phyloP scores from a whole-genome alignment of 1,140 invertebrate species.

The Triops longicaudatus region DNA sequence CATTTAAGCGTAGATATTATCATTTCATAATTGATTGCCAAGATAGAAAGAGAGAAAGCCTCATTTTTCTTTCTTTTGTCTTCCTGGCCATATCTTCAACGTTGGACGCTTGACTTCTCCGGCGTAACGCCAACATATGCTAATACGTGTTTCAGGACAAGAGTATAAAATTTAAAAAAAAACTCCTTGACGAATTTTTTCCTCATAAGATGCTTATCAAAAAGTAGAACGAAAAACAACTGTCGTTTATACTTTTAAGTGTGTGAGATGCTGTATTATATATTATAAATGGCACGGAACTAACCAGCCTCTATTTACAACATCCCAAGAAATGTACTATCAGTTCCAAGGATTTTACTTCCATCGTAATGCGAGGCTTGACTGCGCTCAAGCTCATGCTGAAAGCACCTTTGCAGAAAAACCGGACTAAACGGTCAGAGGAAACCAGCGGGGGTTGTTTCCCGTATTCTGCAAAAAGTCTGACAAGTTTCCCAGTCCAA shows the following conservation, averaged over 20 bases:
- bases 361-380: too few relatives aligned
- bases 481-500: not conserved
- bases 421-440: not conserved
- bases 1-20: not conserved
- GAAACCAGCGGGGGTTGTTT: not conserved
- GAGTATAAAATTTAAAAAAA: too few relatives aligned
- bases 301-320: too few relatives aligned
- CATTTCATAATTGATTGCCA: not conserved
- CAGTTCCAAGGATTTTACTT: too few relatives aligned
- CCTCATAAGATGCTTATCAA: too few relatives aligned
- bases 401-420: not conserved
- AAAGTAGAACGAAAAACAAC: too few relatives aligned
- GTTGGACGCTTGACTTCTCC: not conserved
- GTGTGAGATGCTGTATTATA: too few relatives aligned
- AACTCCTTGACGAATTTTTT: too few relatives aligned
- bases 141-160: not conserved
- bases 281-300: too few relatives aligned
- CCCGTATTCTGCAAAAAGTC: conserved; percentile 2
- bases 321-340: too few relatives aligned
- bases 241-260: too few relatives aligned
- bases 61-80: not conserved
- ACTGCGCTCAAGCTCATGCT: too few relatives aligned
- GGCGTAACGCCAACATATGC: not conserved
- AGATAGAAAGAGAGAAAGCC: not conserved
- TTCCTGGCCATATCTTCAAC: not conserved